Conservation (phyloP, 1,140 invertebrate species). For the Drosophila kohkoa region DNA sequence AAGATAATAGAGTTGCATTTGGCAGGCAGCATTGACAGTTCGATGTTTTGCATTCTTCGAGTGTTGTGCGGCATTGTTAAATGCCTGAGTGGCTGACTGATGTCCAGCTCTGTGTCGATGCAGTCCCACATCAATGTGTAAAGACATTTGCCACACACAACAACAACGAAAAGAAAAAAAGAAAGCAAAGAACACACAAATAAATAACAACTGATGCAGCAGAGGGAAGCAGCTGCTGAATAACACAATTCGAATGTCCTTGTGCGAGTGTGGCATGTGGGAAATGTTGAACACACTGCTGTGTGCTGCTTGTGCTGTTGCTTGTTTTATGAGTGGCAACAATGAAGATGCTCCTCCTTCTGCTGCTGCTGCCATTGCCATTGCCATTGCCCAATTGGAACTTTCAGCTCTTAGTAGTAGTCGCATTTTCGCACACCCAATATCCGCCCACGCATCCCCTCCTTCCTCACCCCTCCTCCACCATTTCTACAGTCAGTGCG, state of each 20-base stretch:
- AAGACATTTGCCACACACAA: slow-evolving; percentile 38
- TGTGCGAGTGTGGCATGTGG: slow-evolving; percentile 39
- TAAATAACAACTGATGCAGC: slow-evolving; percentile 7
- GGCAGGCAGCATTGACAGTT: slow-evolving; percentile 5
- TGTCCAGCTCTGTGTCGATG: slow-evolving; percentile 12
- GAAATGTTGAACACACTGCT: slow-evolving; percentile 42
- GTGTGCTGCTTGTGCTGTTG: slow-evolving; percentile 5
- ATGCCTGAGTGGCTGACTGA: slow-evolving; percentile 27
- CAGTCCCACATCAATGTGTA: slow-evolving; percentile 44
- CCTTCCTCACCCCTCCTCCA: not conserved
- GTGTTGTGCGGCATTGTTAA: slow-evolving; percentile 32
- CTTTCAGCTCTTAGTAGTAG: slow-evolving; percentile 10
- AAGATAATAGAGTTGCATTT: no score
- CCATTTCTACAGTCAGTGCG: slow-evolving; percentile 30
- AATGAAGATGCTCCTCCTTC: slow-evolving; percentile 34
- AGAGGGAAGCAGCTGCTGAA: slow-evolving; percentile 10
- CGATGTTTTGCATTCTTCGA: slow-evolving; percentile 30
- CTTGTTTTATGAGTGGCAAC: slow-evolving; percentile 39
- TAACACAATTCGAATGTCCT: slow-evolving; percentile 33
- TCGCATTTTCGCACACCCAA: not conserved
- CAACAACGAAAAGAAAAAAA: slow-evolving; percentile 9
- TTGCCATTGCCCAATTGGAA: slow-evolving; percentile 37
- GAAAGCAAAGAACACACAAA: not conserved
- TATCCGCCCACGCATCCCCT: no score
- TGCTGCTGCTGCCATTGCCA: not conserved